Percentiles rank a stretch among this genome's conserved stretches.
These are phyloP conservation scores for Caenorhabditis sp. DNA, from an alignment of 2,888 invertebrate species.

Conservation along the genomic window DNA sequence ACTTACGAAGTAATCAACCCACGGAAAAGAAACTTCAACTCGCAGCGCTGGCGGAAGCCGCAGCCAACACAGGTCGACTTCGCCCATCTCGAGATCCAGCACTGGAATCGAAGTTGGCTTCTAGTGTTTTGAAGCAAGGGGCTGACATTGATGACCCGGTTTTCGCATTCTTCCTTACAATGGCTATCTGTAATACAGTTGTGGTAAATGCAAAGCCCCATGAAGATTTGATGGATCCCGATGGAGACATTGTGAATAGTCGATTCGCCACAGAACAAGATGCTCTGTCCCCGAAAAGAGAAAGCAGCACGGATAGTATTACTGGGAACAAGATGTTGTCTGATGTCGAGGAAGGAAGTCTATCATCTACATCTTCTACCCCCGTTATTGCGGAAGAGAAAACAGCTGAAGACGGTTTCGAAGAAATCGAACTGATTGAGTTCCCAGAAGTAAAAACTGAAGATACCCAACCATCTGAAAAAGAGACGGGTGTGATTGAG, in stretches of 20 bases:
- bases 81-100: constrained; percentile 57
- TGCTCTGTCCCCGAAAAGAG: constrained; percentile 1
- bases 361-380: constrained; percentile 40
- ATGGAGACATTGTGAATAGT: constrained; percentile 71
- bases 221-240: constrained; percentile 83
- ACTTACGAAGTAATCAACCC: constrained; percentile 41
- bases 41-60: constrained; percentile 63
- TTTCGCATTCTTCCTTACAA: constrained; percentile 89
- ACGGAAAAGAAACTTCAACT: constrained; percentile 52
- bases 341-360: constrained; percentile 52
- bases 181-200: constrained; percentile 94
- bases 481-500: constrained; percentile 39
- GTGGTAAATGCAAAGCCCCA: constrained; percentile 93
- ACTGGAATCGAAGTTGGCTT: constrained; percentile 51
- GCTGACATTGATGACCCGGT: constrained; percentile 62
- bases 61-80: constrained; percentile 58
- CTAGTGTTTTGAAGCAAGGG: constrained; percentile 42
- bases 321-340: constrained; percentile 26
- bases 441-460: constrained; percentile 65
- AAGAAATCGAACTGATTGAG: constrained; percentile 70
- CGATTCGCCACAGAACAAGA: constrained; percentile 63
- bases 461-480: constrained; percentile 43
- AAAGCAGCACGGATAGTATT: constrained; percentile 20
- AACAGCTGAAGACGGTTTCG: constrained; percentile 49
- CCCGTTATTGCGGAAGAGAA: constrained; percentile 46